Percentiles rank a stretch among this genome's conserved stretches.
phyloP scores from a whole-genome alignment of 2,797 vertebrate genomes.

The Pogoniulus pusillus region DNA sequence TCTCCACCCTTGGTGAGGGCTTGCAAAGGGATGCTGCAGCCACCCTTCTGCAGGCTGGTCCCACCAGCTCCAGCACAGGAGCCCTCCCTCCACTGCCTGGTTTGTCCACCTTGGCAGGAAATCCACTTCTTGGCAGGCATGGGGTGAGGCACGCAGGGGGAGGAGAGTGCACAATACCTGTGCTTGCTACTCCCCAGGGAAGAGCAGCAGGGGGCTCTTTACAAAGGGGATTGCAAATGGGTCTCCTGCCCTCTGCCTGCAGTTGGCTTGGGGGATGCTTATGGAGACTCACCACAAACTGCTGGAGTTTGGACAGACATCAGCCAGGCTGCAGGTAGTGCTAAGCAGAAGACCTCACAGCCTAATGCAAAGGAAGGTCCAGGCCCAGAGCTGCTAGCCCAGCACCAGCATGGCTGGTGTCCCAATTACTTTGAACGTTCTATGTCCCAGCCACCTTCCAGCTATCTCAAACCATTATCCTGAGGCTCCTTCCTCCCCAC shows the following conservation, averaged over 20 bases:
- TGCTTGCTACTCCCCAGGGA: background rate
- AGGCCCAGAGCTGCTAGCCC: background rate
- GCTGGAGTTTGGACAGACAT: accelerated
- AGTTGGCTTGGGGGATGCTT: accelerated
- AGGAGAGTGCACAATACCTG: too few relatives aligned
- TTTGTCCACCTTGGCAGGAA: background rate
- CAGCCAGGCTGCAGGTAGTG: background rate
- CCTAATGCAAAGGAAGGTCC: background rate
- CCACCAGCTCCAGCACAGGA: accelerated
- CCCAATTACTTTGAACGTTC: accelerated
- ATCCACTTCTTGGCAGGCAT: background rate
- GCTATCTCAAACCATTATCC: background rate
- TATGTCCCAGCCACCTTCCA: background rate
- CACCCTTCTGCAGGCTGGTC: too few relatives aligned
- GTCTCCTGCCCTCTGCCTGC: background rate
- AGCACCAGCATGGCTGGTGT: accelerated
- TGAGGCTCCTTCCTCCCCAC: background rate
- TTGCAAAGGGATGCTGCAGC: background rate
- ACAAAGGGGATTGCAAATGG: background rate
- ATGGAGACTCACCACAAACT: accelerated
- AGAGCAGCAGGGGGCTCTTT: background rate
- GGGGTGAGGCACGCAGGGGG: accelerated
- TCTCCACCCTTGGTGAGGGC: background rate
- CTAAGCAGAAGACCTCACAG: background rate
- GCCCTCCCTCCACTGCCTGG: background rate